Base-by-base conservation (phyloP, 2,888 invertebrate genomes). In the Chirona hameri region DNA sequence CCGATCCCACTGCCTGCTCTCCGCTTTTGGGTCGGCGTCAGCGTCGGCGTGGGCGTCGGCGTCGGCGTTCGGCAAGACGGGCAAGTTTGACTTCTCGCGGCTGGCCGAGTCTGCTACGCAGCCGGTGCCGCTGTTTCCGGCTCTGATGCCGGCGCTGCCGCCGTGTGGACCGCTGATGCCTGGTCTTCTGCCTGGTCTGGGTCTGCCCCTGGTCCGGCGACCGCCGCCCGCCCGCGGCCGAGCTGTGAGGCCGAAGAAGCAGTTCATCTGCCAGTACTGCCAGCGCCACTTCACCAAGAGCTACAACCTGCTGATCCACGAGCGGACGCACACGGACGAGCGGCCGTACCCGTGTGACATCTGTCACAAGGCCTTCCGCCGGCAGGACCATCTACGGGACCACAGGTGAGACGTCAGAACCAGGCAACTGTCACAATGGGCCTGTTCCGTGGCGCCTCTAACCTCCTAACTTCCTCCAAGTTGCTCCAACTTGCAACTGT, bases 221-320 rank as follows among this genome's bases (percentile, higher is more conserved):
- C 29, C 79, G 4, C 39, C 48, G n/a, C 21, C 94, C 81, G 81
- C 31, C 83, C 82, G 84, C n/a, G 85, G 90, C 94, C 85, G 95
- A 94, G 0, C 89, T 85, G 94, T 95, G 18, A 90, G 98, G 85
- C 97, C 97, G 29, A 98, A 98, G 89, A 98, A 98, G 88, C 97
- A 99, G 89, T 99, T 98, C 89, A 98, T 99, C 87, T 99, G 99
- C 90, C 96, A 97, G 90, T 99, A 95, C 89, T 99, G 99, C 88
- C 95, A 95, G 88, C 92, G 99, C n/a, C 97, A 98, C 88, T 99
- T 99, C 89, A 98, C 98, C 84, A 99, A 99, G 90, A 96, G 96
- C 31, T 99, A 97, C 90, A 99, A 99, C 89, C 90, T 99, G 87
- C 91, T 98, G 86, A 99, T 99, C 86, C 99, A 99, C 90, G 98